Conservation (phyloP, 2,888 invertebrate species). For the Perizoma affinitatum region DNA sequence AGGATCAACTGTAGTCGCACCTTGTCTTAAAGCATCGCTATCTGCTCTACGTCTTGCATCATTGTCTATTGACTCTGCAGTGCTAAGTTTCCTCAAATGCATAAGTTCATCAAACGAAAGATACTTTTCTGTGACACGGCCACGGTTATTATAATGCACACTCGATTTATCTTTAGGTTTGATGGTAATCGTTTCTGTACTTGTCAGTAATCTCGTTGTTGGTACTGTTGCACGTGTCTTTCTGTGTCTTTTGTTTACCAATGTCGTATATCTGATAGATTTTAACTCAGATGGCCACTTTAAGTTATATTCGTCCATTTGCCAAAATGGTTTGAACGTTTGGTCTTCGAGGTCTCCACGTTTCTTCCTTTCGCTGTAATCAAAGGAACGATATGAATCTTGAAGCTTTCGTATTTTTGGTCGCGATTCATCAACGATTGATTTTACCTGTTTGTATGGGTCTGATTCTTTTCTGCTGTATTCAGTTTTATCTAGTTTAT, state of each 20-base stretch:
- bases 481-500: constrained; percentile 18
- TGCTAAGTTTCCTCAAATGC: constrained; percentile 66
- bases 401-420: constrained; percentile 42
- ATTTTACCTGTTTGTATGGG: constrained; percentile 50
- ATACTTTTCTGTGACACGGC: constrained; percentile 65
- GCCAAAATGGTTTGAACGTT: constrained; percentile 66
- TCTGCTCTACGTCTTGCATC: constrained; percentile 48
- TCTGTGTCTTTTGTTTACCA: constrained; percentile 50
- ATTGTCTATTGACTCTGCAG: constrained; percentile 41
- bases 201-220: constrained; percentile 34
- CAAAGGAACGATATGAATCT: constrained; percentile 50
- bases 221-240: constrained; percentile 43
- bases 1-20: constrained; percentile 14
- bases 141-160: constrained; percentile 37
- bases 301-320: constrained; percentile 55
- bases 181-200: constrained; percentile 68
- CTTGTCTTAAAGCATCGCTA: constrained; percentile 18
- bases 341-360: constrained; percentile 50
- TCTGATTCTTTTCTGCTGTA: constrained; percentile 37
- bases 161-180: constrained; percentile 41
- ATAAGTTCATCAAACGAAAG: constrained; percentile 77
- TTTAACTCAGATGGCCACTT: constrained; percentile 53
- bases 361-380: constrained; percentile 58
- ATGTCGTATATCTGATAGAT: constrained; percentile 66
- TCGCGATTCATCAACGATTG: constrained; percentile 36